Evolutionary conservation across 1,140 invertebrate species (phyloP), one percentile per base, ranked within the genome.

Genomic region (Mizuhopecten yessoensis): DNA sequence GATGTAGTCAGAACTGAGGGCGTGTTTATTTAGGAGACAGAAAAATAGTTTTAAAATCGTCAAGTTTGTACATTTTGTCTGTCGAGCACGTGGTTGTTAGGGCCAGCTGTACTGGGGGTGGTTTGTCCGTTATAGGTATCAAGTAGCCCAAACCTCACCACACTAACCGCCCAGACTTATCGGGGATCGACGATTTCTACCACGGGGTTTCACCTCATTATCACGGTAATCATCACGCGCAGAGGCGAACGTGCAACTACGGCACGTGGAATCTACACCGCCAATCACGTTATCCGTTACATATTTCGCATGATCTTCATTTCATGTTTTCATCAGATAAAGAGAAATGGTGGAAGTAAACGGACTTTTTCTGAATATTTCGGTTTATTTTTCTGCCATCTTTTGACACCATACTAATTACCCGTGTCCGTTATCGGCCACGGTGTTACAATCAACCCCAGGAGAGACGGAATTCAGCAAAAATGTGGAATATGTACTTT

Each of bases 321-420:
- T 23, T 75, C 57, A 75, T 75, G 57, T 75, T 29, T 75, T 75
- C 57, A 75, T 75, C 57, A 75, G 57, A 75, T 75, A 75, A 75
- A 7, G 17, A 5, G 57, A 75, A n/a, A 13, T 5, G n/a, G 57
- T 75, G 29, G 57, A 75, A 29, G 57, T 75, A 29, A 29, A 29
- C 57, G 3, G 57, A 17, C 5, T 75, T 75, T 75, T 75, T 75
- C 57, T 75, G 57, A 75, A 75, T 75, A 29, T 29, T 75, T 75
- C n/a, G 57, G 57, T 29, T 75, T 75, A 75, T 75, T 75, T 75
- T 75, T 75, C 57, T 75, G 57, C 57, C n/a, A 75, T 75, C 57
- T 75, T 75, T 75, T 75, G 57, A 75, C 57, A 75, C 57, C n/a
- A 29, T 29, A 29, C 57, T 75, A 75, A 75, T 75, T 75, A 75